These are phyloP conservation scores for Anastrepha ludens DNA, from an alignment of 1,140 invertebrate genomes.

Conservation along the genomic window DNA sequence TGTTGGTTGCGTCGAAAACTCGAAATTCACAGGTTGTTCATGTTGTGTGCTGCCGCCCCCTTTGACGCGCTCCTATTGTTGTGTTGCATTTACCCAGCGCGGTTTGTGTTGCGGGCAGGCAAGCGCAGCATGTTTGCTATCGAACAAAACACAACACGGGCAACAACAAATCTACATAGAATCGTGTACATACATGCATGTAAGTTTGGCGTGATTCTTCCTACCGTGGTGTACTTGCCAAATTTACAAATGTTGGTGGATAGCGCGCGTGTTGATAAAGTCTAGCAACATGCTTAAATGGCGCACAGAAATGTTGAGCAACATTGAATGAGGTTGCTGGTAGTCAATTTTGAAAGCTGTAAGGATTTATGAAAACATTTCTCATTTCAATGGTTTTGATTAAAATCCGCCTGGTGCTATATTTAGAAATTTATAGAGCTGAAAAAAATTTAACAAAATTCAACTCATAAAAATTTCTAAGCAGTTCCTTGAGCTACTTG, in stretches of 20 bases:
- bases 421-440: too few relatives aligned
- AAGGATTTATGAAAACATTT: background rate
- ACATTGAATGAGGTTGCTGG: background rate
- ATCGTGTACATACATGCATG: background rate
- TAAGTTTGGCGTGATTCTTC: too few relatives aligned
- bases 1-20: conserved; percentile 29
- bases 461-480: too few relatives aligned
- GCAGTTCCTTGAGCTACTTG: too few relatives aligned
- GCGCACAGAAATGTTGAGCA: background rate
- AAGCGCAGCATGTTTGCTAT: conserved; percentile 7
- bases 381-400: too few relatives aligned
- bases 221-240: background rate
- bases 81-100: background rate
- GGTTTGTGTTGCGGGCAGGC: background rate
- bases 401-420: too few relatives aligned
- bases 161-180: background rate
- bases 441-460: too few relatives aligned
- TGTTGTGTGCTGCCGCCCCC: background rate
- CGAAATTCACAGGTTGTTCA: conserved; percentile 28
- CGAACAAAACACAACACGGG: conserved; percentile 53
- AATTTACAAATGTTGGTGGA: background rate
- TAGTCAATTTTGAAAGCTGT: background rate
- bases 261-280: background rate
- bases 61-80: background rate
- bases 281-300: background rate